Evolutionary conservation across 2,113 vertebrate genomes (phyloP).

Genomic region (Lepisosteus osseus): DNA sequence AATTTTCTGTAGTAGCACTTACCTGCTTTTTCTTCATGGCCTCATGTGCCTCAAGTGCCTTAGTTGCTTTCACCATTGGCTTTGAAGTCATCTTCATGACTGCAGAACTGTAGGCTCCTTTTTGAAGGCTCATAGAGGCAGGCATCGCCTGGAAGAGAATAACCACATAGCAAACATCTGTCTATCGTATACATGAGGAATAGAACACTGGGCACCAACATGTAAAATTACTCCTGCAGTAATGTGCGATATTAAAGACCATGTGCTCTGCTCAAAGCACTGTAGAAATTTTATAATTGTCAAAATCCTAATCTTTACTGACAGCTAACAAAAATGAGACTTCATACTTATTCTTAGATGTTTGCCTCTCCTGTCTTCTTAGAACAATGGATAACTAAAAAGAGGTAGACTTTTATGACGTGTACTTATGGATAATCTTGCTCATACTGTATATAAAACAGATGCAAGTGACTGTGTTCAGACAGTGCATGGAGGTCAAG

Average conservation of each 20-base stretch:
- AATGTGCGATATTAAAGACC: too few species aligned
- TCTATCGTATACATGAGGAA: too few species aligned
- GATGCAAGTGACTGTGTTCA: not conserved
- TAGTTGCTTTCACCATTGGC: conserved; percentile 69
- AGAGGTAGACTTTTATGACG: conserved; percentile 7
- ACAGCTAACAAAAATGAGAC: conserved; percentile 16
- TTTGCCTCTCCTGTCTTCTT: not conserved
- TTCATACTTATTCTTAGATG: conserved; percentile 11
- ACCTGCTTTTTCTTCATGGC: conserved; percentile 94
- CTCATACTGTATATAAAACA: not conserved
- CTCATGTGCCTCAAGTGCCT: conserved; percentile 84
- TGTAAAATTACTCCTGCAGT: too few species aligned
- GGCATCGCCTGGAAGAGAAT: conserved; percentile 57
- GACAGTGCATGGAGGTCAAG: not conserved
- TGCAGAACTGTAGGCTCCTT: conserved; percentile 73
- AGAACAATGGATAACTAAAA: conserved; percentile 16
- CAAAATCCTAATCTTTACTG: conserved; percentile 5
- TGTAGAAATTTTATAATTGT: too few species aligned
- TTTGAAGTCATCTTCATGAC: conserved; percentile 76
- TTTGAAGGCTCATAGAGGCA: conserved; percentile 66
- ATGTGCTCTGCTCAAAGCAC: too few species aligned
- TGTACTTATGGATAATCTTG: not conserved
- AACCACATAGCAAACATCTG: too few species aligned
- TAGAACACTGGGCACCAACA: too few species aligned
- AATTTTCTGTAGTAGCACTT: conserved; percentile 28